Evolutionary conservation across 2,113 vertebrate genomes (phyloP).

Genomic region (Condylura cristata): DNA sequence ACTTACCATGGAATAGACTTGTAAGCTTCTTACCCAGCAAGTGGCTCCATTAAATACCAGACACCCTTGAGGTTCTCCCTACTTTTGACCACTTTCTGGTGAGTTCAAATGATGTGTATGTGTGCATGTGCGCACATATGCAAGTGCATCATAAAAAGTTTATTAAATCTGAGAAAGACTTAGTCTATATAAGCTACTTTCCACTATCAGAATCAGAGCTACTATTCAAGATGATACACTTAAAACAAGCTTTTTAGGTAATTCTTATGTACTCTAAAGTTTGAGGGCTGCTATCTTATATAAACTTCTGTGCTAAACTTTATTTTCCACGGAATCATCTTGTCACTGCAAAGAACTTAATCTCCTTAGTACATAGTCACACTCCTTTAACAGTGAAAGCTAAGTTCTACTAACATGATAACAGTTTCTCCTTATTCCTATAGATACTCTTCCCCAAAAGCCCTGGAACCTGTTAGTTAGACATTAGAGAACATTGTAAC

Average conservation of each 20-base stretch:
- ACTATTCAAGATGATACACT: constrained; percentile 11
- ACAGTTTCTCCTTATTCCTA: neutral
- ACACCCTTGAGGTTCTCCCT: neutral
- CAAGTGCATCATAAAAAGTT: neutral
- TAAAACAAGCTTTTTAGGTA: constrained; percentile 26
- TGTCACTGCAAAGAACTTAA: constrained; percentile 34
- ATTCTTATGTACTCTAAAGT: neutral
- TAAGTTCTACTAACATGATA: neutral
- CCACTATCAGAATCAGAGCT: constrained; percentile 21
- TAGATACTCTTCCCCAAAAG: neutral
- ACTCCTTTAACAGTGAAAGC: neutral
- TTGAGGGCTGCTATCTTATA: constrained; percentile 51
- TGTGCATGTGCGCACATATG: neutral
- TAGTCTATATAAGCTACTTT: constrained; percentile 26
- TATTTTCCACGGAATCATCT: constrained; percentile 27
- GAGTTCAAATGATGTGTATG: neutral
- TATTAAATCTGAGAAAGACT: constrained; percentile 14
- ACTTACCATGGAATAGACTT: neutral
- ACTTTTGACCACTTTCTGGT: neutral
- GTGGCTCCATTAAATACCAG: neutral
- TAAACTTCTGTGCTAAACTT: constrained; percentile 55
- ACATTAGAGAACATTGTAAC: neutral
- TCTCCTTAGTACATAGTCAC: constrained; percentile 51
- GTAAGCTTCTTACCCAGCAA: neutral
- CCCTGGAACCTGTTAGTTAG: neutral